Conservation (phyloP, 2,113 vertebrate genomes). For the Chloropsis hardwickii region DNA sequence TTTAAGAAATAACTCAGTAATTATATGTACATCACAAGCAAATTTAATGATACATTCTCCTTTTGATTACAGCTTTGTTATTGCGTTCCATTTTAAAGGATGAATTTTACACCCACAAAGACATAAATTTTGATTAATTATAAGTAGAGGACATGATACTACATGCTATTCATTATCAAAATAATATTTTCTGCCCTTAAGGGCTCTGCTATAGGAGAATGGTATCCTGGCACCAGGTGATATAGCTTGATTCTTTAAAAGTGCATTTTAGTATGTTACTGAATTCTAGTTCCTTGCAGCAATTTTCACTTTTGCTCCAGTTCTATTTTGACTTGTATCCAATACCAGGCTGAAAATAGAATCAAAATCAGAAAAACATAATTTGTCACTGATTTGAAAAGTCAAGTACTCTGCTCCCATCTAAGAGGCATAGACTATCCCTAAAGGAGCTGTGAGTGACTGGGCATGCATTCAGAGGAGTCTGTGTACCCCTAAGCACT, state of each 20-base stretch:
- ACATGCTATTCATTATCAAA: neutral
- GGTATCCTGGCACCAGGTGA: neutral
- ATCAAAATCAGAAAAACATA: neutral
- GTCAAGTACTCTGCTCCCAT: neutral
- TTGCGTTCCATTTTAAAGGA: neutral
- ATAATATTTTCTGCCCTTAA: neutral
- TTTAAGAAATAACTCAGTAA: neutral
- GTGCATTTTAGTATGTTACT: neutral
- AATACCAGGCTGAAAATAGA: constrained; percentile 39
- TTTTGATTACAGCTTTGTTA: neutral
- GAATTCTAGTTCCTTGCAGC: neutral
- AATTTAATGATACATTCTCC: neutral
- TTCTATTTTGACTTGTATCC: constrained; percentile 47
- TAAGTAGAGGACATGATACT: neutral
- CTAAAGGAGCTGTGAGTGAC: neutral
- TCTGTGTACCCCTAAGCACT: neutral
- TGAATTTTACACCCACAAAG: neutral
- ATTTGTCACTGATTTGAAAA: constrained; percentile 22
- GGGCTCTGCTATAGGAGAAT: neutral
- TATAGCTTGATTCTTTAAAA: neutral
- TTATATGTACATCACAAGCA: neutral
- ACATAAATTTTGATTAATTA: neutral
- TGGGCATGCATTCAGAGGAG: neutral
- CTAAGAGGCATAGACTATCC: neutral
- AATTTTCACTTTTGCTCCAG: constrained; percentile 41